Conservation (phyloP, 2,113 vertebrate species). For the Mormyrus iriodes region DNA sequence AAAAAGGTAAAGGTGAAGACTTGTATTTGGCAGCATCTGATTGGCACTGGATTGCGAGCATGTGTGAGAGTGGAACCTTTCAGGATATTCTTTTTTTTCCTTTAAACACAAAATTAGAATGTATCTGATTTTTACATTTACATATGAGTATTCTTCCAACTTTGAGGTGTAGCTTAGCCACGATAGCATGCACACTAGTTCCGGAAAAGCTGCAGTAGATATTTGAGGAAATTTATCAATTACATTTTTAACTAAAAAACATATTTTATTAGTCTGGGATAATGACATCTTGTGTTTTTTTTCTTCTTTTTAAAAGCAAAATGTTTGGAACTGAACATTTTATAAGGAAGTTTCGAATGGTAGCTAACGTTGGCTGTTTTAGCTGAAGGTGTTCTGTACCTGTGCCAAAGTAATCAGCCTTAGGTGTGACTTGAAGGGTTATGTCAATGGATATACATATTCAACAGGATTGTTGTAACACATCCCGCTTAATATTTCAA, state of each 20-base stretch:
- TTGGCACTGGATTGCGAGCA: neutral
- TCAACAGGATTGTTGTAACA: neutral
- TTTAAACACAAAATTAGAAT: neutral
- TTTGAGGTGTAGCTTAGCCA: neutral
- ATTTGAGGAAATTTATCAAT: neutral
- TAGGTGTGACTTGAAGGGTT: neutral
- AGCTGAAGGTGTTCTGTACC: neutral
- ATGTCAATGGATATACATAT: neutral
- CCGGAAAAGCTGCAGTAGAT: neutral
- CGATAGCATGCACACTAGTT: neutral
- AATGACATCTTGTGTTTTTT: neutral
- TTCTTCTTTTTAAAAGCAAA: neutral
- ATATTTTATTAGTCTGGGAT: neutral
- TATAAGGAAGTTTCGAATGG: neutral
- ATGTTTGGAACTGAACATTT: neutral
- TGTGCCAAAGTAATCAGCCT: slow-evolving; percentile 9
- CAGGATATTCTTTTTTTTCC: neutral
- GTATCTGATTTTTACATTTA: slow-evolving; percentile 2
- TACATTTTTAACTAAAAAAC: neutral
- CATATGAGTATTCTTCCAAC: neutral
- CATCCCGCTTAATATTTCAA: neutral
- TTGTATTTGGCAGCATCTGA: neutral
- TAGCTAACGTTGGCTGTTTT: neutral
- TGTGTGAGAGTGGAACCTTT: neutral
- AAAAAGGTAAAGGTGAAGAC: slow-evolving; percentile 6